Percentiles rank a stretch among this genome's conserved stretches.
Evolutionary conservation across 2,888 invertebrate species (phyloP).

Genomic region (Fragum fragum): DNA sequence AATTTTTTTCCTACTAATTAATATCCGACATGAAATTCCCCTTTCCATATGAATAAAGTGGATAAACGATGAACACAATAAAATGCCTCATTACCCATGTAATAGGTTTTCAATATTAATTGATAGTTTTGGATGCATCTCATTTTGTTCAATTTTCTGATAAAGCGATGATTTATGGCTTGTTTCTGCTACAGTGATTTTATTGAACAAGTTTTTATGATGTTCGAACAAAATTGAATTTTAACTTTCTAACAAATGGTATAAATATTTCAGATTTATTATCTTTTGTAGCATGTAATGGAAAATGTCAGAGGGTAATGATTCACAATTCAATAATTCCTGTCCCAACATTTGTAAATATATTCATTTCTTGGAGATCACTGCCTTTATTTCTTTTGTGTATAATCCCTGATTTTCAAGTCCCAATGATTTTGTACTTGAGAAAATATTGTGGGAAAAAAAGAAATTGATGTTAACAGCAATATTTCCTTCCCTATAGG

Average conservation of each 20-base stretch:
- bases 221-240: background rate
- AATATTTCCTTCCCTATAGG: no score
- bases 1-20: no score
- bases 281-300: conserved; percentile 2
- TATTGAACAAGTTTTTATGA: background rate
- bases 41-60: no score
- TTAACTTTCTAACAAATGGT: background rate
- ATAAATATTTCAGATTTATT: background rate
- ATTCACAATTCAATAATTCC: no score
- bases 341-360: no score
- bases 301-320: background rate
- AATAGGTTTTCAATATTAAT: conserved; percentile 31
- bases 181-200: background rate
- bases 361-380: no score
- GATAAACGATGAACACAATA: background rate
- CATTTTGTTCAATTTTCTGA: background rate
- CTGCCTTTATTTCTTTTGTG: no score
- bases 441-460: no score
- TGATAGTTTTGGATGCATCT: background rate
- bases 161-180: background rate
- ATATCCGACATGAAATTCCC: no score
- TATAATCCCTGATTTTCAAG: no score
- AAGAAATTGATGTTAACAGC: no score
- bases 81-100: conserved; percentile 7
- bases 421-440: no score